Evolutionary conservation across 2,888 invertebrate genomes (phyloP), one percentile per base, ranked within the genome.

Genomic region (Iphiclides podalirius): DNA sequence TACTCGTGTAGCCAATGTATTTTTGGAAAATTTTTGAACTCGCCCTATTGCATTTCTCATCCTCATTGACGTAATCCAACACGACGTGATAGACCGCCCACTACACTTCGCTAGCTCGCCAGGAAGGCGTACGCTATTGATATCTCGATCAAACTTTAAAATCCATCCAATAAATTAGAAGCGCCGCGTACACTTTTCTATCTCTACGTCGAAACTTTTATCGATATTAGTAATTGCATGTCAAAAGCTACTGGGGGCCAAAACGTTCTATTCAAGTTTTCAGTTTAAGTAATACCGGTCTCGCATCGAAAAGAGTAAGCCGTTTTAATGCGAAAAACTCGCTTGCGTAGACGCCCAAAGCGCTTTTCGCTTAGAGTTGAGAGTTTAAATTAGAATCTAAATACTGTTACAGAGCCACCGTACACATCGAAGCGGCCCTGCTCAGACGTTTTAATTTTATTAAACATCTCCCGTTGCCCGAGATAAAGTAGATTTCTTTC

Each of bases 401-500:
- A 82, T 79, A 75, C 77, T 67, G 72, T 75, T 74, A 71, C 67
- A 70, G 64, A 70, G 71, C 68, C 64, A 71, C 66, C 67, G 72
- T 80, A 79, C 80, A 83, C 78, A 84, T 79, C 67, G 74, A 72
- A 74, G 71, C 70, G 72, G 59, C 68, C 70, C 69, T 65, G 77
- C 70, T 77, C 75, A 70, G 74, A 79, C 80, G 66, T 81, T 86
- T 86, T 85, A 85, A 87, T 87, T 86, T 86, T 84, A 86, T 84
- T 84, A 82, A 85, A 80, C 81, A 79, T 79, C 84, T 79, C 77
- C 73, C 74, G 65, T 71, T 77, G 69, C 73, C 72, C 71, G 70
- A 79, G 79, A 84, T 85, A 84, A 84, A 86, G 82, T 86, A 79
- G 83, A 86, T 86, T 87, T 86, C 79, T 86, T 87, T 86, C 78